Evolutionary conservation across 2,888 invertebrate genomes (phyloP).

Genomic region (Ellobium chinense): DNA sequence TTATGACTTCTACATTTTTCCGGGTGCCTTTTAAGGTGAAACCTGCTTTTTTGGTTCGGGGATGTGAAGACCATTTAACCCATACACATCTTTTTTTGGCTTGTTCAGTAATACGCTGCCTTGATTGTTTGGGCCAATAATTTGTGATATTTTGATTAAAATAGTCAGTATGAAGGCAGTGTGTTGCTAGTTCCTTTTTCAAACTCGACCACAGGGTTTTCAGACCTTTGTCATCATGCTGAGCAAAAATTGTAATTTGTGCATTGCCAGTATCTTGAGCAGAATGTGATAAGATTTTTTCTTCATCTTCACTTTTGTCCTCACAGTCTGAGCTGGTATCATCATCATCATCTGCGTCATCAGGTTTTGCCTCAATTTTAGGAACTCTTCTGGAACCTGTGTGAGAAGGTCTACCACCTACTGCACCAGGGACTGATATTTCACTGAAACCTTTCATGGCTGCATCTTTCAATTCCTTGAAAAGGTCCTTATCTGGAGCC

Average conservation of each 20-base stretch:
- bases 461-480: constrained; percentile 26
- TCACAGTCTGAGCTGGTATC: not conserved
- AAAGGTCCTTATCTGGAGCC: constrained; percentile 18
- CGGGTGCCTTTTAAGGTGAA: constrained; percentile 42
- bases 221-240: not conserved
- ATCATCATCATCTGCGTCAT: not conserved
- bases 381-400: not conserved
- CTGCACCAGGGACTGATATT: not conserved
- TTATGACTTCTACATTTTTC: constrained; percentile 11
- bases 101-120: constrained; percentile 2
- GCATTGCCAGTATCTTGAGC: not conserved
- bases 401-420: not conserved
- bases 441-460: not conserved
- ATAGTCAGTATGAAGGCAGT: constrained; percentile 6
- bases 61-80: not conserved
- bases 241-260: constrained; percentile 1
- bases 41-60: not conserved
- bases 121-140: constrained; percentile 8
- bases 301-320: not conserved
- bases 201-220: constrained; percentile 12
- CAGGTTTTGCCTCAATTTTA: not conserved
- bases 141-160: constrained; percentile 11
- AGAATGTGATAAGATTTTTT: not conserved
- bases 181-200: not conserved
- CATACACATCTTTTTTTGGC: constrained; percentile 26